These are phyloP conservation scores for Limnephilus rhombicus DNA, from an alignment of 2,888 invertebrate species.

Conservation along the genomic window DNA sequence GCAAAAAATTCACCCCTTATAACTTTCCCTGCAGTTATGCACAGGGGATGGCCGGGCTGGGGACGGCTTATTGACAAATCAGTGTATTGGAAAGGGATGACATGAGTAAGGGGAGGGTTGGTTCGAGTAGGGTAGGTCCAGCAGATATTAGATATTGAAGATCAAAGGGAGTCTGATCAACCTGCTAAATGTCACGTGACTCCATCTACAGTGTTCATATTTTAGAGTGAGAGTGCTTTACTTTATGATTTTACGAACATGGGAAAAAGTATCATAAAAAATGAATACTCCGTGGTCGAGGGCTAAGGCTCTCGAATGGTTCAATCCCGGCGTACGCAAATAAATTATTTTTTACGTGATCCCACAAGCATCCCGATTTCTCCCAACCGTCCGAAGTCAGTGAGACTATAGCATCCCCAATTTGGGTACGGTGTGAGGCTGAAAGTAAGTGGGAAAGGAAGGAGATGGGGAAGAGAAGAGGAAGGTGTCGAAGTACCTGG, in stretches of 20 bases:
- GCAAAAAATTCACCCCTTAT: not conserved
- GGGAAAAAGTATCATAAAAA: too few relatives aligned
- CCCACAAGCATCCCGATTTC: too few relatives aligned
- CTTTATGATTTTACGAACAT: not conserved
- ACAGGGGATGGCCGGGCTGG: not conserved
- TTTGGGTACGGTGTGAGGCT: too few relatives aligned
- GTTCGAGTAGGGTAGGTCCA: not conserved
- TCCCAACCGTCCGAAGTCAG: too few relatives aligned
- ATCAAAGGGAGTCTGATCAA: not conserved
- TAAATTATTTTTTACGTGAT: too few relatives aligned
- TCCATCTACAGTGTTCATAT: not conserved
- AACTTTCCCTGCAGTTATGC: not conserved
- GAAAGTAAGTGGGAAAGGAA: too few relatives aligned
- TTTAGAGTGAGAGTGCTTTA: not conserved
- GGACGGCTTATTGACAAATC: not conserved
- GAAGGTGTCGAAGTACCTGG: too few relatives aligned
- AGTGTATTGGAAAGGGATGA: not conserved
- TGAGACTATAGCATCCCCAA: too few relatives aligned
- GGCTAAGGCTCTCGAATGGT: too few relatives aligned
- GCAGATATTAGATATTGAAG: not conserved
- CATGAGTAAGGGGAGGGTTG: not conserved
- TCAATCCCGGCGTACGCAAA: too few relatives aligned
- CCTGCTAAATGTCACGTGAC: not conserved
- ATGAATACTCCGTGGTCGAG: too few relatives aligned
- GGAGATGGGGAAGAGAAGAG: too few relatives aligned